phyloP scores from a whole-genome alignment of 2,797 vertebrate genomes.

The Yasuhikotakia modesta region DNA sequence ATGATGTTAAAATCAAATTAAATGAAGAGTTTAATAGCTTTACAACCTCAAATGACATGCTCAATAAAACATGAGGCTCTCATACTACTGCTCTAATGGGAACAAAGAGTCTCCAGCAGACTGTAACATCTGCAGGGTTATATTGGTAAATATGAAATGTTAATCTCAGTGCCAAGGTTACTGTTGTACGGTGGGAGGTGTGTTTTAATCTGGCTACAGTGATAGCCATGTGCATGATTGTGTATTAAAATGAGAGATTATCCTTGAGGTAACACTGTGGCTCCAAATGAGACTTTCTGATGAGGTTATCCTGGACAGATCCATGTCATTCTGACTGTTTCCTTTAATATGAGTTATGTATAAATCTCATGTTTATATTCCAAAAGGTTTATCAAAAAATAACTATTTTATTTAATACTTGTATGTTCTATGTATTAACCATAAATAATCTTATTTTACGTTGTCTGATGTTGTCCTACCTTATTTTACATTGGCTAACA shows the following conservation, averaged over 20 bases:
- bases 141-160: slow-evolving; percentile 25
- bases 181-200: background rate
- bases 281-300: slow-evolving; percentile 7
- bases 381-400: background rate
- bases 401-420: background rate
- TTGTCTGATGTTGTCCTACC: too few species aligned
- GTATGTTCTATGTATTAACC: background rate
- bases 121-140: slow-evolving; percentile 30
- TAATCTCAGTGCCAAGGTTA: slow-evolving; percentile 23
- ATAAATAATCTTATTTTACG: too few species aligned
- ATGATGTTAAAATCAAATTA: background rate
- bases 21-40: background rate
- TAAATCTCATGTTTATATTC: background rate
- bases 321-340: slow-evolving; percentile 12
- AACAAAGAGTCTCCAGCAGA: slow-evolving; percentile 5
- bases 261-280: slow-evolving; percentile 15
- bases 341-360: background rate
- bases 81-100: background rate
- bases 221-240: slow-evolving; percentile 9
- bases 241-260: slow-evolving; percentile 53
- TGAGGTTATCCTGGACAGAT: slow-evolving; percentile 5
- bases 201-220: slow-evolving; percentile 43
- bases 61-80: background rate
- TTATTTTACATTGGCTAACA: background rate
- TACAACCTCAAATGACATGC: background rate